These are phyloP conservation scores for Dolichomitus sp. DNA, from an alignment of 2,888 invertebrate species.

Conservation along the genomic window DNA sequence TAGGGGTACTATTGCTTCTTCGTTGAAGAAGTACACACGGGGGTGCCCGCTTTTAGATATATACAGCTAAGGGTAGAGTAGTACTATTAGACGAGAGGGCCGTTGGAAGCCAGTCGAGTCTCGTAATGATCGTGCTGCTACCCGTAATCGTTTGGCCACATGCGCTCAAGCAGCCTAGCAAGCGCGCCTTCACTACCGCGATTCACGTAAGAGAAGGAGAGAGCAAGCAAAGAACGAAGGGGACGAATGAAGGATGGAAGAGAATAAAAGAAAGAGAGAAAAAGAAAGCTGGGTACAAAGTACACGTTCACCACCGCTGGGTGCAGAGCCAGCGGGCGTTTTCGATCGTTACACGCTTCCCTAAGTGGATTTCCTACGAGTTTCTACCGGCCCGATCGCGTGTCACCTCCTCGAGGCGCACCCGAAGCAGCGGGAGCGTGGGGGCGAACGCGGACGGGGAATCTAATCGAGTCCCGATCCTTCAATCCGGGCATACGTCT, in stretches of 20 bases:
- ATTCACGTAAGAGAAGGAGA: constrained; percentile 55
- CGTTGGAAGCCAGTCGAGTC: constrained; percentile 58
- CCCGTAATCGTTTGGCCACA: constrained; percentile 65
- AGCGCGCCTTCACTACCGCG: constrained; percentile 52
- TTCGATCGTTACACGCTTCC: constrained; percentile 66
- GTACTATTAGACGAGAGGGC: constrained; percentile 56
- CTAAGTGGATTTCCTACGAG: constrained; percentile 68
- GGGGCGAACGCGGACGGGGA: constrained; percentile 31
- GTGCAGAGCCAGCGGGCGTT: constrained; percentile 47
- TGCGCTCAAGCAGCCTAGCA: constrained; percentile 51
- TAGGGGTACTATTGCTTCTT: constrained; percentile 29
- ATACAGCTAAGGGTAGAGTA: constrained; percentile 16
- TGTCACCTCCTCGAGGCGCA: constrained; percentile 66
- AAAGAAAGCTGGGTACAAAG: constrained; percentile 61
- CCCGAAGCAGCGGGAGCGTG: constrained; percentile 57
- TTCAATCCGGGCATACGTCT: constrained; percentile 44
- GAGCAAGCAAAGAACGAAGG: not conserved
- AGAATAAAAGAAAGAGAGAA: constrained; percentile 39
- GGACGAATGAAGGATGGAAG: constrained; percentile 47
- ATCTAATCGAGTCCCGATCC: constrained; percentile 67
- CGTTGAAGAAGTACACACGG: constrained; percentile 16
- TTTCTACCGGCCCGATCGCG: constrained; percentile 62
- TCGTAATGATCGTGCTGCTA: constrained; percentile 66
- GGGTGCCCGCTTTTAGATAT: not conserved
- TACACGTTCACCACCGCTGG: constrained; percentile 62